A percentile compares a stretch with the other conserved stretches of the same genome.
phyloP scores from a whole-genome alignment of 2,113 vertebrate genomes.

The Mormoops blainvillei region DNA sequence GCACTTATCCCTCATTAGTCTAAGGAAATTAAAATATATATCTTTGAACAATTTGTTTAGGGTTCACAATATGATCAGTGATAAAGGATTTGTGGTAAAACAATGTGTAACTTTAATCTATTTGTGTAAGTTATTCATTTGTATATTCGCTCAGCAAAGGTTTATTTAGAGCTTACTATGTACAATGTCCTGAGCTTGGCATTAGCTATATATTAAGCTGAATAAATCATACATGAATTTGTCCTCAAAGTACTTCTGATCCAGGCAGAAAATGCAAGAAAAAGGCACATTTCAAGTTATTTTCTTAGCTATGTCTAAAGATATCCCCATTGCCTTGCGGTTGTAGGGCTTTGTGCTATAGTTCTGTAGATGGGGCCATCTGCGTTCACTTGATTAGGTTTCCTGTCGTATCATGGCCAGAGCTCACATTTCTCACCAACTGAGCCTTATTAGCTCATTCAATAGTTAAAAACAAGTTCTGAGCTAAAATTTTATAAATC shows the following conservation, averaged over 20 bases:
- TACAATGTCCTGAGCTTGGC: neutral
- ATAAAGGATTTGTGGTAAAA: neutral
- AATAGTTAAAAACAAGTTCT: neutral
- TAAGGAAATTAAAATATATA: neutral
- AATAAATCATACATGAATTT: neutral
- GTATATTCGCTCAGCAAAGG: neutral
- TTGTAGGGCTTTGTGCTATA: fast-evolving
- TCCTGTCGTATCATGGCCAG: neutral
- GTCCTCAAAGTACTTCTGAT: neutral
- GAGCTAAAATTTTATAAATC: neutral
- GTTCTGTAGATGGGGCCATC: neutral
- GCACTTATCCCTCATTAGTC: neutral
- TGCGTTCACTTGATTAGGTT: neutral
- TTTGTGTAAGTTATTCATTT: neutral
- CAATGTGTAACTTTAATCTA: neutral
- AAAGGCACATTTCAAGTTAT: neutral
- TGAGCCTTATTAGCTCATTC: neutral
- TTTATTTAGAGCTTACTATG: neutral
- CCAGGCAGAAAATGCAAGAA: neutral
- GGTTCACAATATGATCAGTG: neutral
- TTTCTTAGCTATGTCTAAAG: neutral
- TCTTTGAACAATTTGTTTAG: neutral
- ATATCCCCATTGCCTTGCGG: neutral
- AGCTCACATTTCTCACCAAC: neutral
- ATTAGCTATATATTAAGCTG: neutral